Percentiles rank a stretch among this genome's conserved stretches.
Evolutionary conservation across 2,113 vertebrate genomes (phyloP).

Genomic region (Sorex araneus): DNA sequence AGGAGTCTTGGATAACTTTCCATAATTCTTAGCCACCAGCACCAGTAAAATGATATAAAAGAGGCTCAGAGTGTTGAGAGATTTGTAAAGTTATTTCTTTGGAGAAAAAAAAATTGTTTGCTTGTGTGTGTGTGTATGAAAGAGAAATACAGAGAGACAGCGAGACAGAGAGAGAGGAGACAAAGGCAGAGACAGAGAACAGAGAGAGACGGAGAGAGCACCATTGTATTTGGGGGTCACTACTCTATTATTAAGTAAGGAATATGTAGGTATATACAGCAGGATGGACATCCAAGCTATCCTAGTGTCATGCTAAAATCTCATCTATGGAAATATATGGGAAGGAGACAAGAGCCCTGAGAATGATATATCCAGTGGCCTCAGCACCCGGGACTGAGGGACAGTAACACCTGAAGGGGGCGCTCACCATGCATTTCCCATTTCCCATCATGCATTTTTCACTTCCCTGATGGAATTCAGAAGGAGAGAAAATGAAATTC

Average conservation of each 20-base stretch:
- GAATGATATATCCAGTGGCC: background rate
- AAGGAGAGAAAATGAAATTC: slow-evolving; percentile 5
- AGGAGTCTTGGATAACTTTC: background rate
- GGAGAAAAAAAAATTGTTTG: no score
- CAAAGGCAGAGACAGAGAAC: background rate
- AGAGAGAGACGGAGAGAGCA: background rate
- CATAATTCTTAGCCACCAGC: background rate
- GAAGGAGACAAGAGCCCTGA: background rate
- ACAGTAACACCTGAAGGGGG: background rate
- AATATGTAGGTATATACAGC: background rate
- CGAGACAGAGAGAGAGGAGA: no score
- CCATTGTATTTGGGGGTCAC: background rate
- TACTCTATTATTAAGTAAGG: background rate
- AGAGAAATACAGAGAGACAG: no score
- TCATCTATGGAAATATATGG: background rate
- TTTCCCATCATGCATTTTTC: slow-evolving; percentile 15
- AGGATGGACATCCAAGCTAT: background rate
- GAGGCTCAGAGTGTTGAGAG: background rate
- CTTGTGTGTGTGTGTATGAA: no score
- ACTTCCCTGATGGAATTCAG: slow-evolving; percentile 4
- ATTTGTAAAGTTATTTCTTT: background rate
- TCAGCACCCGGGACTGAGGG: background rate
- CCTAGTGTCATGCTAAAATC: background rate
- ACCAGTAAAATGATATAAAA: slow-evolving; percentile 11
- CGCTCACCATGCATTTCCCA: background rate